Evolutionary conservation across 2,888 invertebrate species (phyloP), one percentile per base, ranked within the genome.

Genomic region (Eurytoma adleriae): DNA sequence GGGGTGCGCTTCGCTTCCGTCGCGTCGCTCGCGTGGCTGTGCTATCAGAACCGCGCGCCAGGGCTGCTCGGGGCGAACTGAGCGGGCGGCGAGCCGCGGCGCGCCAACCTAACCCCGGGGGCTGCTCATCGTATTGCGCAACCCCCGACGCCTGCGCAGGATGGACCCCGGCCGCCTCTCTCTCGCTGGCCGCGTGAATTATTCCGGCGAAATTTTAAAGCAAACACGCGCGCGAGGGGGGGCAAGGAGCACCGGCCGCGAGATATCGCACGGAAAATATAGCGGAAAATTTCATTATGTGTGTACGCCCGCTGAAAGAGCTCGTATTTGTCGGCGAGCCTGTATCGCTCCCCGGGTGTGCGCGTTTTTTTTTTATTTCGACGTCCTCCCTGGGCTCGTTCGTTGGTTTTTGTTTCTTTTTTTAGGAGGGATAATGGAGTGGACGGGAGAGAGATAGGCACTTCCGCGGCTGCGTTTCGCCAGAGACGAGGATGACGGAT

Each of bases 21-120:
- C 13, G 13, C 7, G 24, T 3, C 20, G 20, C 40, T 50, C 24
- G 52, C 14, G 52, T 7, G 48, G 16, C 48, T 27, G 14, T n/a
- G 59, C 3, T 18, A 27, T 5, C n/a, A 13, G 74, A 57, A 72
- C 66, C 75, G 62, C n/a, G 59, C 71, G 70, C 74, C 68, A 81
- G 67, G 76, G 50, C 75, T 52, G 83, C 61, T 71, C 79, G 79
- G 77, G 79, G 70, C 69, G 77, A 75, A 83, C 83, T 83, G 79
- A 68, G 30, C 14, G 57, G 13, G 48, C 48, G 66, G 16, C 16
- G 18, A 1, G 70, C 40, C 24, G 59, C 20, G 69, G 14, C 67
- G 56, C 27, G 20, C 73, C 61, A 79, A 62, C 73, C 79, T 79
- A 13, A 72, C 78, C 76, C 20, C 2, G 50, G 16, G 24, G 27